These are phyloP conservation scores for Sprattus sprattus DNA, from an alignment of 2,113 vertebrate genomes.

Conservation along the genomic window DNA sequence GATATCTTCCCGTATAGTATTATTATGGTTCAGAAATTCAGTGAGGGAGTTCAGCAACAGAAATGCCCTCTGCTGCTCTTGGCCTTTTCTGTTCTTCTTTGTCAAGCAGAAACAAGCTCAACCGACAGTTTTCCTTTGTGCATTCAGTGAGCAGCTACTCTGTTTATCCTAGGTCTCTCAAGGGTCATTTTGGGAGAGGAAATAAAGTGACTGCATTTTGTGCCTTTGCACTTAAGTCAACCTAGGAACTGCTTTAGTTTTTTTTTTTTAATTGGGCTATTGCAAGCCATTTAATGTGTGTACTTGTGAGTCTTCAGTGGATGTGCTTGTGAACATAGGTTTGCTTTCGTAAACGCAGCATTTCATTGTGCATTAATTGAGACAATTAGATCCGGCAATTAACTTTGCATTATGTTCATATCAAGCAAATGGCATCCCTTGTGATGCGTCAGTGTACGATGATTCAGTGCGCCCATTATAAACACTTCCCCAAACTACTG, in stretches of 20 bases:
- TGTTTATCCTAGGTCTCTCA: background rate
- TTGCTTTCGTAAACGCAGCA: background rate
- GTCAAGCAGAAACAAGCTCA: background rate
- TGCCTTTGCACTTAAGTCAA: background rate
- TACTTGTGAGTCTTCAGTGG: background rate
- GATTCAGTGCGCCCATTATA: background rate
- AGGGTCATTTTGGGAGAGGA: background rate
- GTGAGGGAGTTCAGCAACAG: background rate
- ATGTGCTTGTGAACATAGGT: background rate
- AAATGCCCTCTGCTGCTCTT: background rate
- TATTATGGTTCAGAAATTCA: background rate
- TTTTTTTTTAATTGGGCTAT: background rate
- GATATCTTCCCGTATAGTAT: background rate
- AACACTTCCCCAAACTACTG: background rate
- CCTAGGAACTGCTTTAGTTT: background rate
- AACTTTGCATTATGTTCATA: slow-evolving; percentile 20
- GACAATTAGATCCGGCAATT: slow-evolving; percentile 15
- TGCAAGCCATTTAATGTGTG: background rate
- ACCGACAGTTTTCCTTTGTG: background rate
- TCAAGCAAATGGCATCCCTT: slow-evolving; percentile 18
- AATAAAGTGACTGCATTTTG: background rate
- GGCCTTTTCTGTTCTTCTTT: background rate
- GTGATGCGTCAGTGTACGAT: background rate
- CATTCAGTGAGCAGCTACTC: background rate
- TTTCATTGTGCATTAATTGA: slow-evolving; percentile 15